Conservation (phyloP, 2,113 vertebrate genomes). For the Ondatra zibethicus region DNA sequence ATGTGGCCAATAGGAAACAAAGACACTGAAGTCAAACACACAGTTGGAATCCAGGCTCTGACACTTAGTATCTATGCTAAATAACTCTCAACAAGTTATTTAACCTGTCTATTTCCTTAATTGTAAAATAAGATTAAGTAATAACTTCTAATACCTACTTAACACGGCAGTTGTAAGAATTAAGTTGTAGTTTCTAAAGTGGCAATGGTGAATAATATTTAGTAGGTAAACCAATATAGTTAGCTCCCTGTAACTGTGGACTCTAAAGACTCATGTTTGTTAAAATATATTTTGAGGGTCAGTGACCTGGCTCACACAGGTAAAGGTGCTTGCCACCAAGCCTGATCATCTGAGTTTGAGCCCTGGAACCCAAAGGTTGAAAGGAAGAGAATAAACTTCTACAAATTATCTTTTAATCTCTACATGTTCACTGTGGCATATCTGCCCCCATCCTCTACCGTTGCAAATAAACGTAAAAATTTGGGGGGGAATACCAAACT, state of each 20-base stretch:
- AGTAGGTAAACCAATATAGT: slow-evolving; percentile 38
- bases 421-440: neutral
- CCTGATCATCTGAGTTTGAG: neutral
- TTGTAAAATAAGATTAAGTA: slow-evolving; percentile 44
- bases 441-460: neutral
- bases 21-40: neutral
- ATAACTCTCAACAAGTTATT: slow-evolving; percentile 29
- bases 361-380: neutral
- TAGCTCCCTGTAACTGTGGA: neutral
- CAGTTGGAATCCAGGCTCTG: neutral
- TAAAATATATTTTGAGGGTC: neutral
- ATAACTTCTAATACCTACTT: slow-evolving; percentile 27
- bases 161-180: neutral
- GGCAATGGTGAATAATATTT: neutral
- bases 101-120: slow-evolving; percentile 25
- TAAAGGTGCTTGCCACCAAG: neutral
- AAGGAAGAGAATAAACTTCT: neutral
- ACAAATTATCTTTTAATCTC: neutral
- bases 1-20: neutral
- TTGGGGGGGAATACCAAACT: neutral
- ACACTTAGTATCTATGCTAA: neutral
- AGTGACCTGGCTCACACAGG: neutral
- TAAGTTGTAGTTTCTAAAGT: slow-evolving; percentile 47
- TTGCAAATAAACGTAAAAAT: neutral
- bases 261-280: neutral